A percentile compares a stretch with the other conserved stretches of the same genome.
phyloP scores from a whole-genome alignment of 1,140 invertebrate genomes.

The Aphaenogaster ashmeadi region DNA sequence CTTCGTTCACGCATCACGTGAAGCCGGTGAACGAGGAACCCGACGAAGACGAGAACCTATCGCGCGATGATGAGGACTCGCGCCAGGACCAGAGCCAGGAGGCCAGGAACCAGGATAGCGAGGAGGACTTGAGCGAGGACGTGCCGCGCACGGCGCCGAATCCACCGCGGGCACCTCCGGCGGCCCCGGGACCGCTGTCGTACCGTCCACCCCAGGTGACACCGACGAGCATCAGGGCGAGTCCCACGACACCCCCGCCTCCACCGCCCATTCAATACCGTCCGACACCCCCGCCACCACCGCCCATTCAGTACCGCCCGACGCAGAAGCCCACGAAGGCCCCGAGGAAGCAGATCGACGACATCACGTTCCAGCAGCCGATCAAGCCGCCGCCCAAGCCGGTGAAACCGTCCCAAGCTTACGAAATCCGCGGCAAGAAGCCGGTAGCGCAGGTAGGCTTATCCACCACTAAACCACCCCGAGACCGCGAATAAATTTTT shows the following conservation, averaged over 20 bases:
- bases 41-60: constrained; percentile 65
- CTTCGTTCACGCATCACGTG: constrained; percentile 72
- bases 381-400: constrained; percentile 72
- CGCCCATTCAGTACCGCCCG: constrained; percentile 78
- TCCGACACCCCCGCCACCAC: constrained; percentile 56
- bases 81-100: constrained; percentile 63
- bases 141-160: constrained; percentile 31
- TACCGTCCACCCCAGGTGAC: constrained; percentile 56
- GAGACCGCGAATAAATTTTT: neutral
- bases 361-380: constrained; percentile 63
- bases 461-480: neutral
- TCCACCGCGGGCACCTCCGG: constrained; percentile 2
- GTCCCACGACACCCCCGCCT: neutral
- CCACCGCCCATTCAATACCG: constrained; percentile 76
- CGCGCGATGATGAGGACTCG: constrained; percentile 64
- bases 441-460: constrained; percentile 90
- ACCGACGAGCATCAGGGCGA: constrained; percentile 8
- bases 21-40: constrained; percentile 81
- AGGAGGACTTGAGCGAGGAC: constrained; percentile 63
- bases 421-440: constrained; percentile 87
- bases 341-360: constrained; percentile 74
- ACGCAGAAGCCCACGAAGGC: constrained; percentile 70
- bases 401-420: constrained; percentile 71
- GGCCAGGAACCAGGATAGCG: constrained; percentile 43
- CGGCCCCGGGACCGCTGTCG: neutral